Percentiles rank a stretch among this genome's conserved stretches.
Evolutionary conservation across 2,113 vertebrate species (phyloP).

Genomic region (Trematocara unimaculatum): DNA sequence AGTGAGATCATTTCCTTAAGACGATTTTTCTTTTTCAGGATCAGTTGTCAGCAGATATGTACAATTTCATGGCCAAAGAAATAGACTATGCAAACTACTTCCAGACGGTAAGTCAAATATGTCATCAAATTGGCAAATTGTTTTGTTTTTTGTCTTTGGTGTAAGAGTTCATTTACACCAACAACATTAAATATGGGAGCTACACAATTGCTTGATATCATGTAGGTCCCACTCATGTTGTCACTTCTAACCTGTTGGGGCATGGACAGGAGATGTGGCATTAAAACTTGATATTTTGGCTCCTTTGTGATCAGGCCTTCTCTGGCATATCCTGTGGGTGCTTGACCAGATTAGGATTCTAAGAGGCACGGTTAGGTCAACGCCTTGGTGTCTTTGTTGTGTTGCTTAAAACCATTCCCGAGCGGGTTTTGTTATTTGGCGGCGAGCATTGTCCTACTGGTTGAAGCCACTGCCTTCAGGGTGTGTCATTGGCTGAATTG

Average conservation of each 20-base stretch:
- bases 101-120: constrained; percentile 83
- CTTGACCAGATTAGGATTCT: not conserved
- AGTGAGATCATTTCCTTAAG: not conserved
- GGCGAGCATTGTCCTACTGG: not conserved
- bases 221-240: not conserved
- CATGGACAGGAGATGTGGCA: not conserved
- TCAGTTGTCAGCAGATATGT: constrained; percentile 98
- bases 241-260: not conserved
- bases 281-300: not conserved
- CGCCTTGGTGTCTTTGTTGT: not conserved
- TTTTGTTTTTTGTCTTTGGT: not conserved
- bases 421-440: not conserved
- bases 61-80: constrained; percentile 99
- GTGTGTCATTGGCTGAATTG: not conserved
- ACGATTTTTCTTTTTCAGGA: constrained; percentile 72
- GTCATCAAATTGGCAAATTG: not conserved
- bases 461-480: not conserved
- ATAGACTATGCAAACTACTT: constrained; percentile 99
- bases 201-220: not conserved
- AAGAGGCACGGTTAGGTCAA: not conserved
- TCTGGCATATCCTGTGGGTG: not conserved
- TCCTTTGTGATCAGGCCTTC: not conserved
- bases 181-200: not conserved
- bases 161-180: not conserved
- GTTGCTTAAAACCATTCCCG: not conserved